These are phyloP conservation scores for Dinothrombium tinctorium DNA, from an alignment of 1,140 invertebrate species.

Conservation along the genomic window DNA sequence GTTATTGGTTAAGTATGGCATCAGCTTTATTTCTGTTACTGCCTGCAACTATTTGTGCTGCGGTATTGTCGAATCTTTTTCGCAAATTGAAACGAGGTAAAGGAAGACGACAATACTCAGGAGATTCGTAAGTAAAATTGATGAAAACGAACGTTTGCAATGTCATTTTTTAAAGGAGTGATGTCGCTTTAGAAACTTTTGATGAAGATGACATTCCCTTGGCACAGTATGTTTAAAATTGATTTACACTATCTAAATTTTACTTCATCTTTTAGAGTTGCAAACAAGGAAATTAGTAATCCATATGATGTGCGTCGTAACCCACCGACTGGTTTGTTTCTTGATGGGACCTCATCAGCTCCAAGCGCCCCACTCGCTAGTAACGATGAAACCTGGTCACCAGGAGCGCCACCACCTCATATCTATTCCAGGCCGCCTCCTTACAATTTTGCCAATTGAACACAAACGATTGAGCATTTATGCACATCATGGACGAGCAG, in stretches of 20 bases:
- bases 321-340: too few species aligned
- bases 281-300: not conserved
- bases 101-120: conserved; percentile 17
- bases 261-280: not conserved
- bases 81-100: conserved; percentile 60
- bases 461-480: not conserved
- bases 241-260: not conserved
- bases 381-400: conserved; percentile 11
- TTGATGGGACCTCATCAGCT: not conserved
- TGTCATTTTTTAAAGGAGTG: conserved; percentile 1
- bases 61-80: conserved; percentile 37
- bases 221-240: conserved; percentile 8
- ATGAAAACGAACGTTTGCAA: not conserved
- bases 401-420: conserved; percentile 9
- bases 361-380: not conserved
- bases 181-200: conserved; percentile 10
- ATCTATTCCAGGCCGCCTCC: conserved; percentile 8
- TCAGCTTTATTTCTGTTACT: conserved; percentile 55
- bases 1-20: conserved; percentile 60
- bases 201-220: conserved; percentile 12
- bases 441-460: conserved; percentile 7
- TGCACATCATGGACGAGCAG: too few species aligned
- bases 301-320: not conserved
- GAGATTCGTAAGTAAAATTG: conserved; percentile 9
- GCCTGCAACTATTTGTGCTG: conserved; percentile 45